Base-by-base conservation (phyloP, 2,113 vertebrate genomes). In the Callionymus lyra region DNA sequence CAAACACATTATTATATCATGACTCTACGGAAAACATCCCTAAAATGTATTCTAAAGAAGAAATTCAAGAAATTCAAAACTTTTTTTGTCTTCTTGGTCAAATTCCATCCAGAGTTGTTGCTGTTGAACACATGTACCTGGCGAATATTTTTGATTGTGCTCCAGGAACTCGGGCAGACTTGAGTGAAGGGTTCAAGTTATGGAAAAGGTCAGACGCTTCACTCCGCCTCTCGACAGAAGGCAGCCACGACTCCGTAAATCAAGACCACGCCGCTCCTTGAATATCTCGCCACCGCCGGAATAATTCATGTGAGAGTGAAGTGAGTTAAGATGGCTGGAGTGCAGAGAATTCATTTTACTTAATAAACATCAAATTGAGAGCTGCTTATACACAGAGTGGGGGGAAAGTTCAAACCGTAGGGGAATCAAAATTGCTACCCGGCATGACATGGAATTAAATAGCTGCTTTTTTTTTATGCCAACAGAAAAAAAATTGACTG, bases 391-490 rank as follows among this genome's bases (percentile, higher is more conserved):
- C 14, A 38, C 11, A 35, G 33, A 48, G 53, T 12, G 36, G 41
- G 41, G 34, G 36, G n/a, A 47, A 43, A 39, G 33, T 43, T 53
- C 16, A 17, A 37, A 15, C 44, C 44, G 33, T 36, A 27, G 21
- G 40, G 35, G 34, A 72, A 50, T 54, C 41, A 31, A 46, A 61
- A 27, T 27, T 37, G 39, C 16, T 9, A 56, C 17, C 14, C 38
- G 27, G 21, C 47, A 38, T 3, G 42, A 35, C 36, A 33, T 50
- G 55, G 47, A 32, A 13, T 32, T 33, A 34, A 56, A 36, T 60
- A 59, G 61, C 63, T 52, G 52, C 58, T 53, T 54, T 16, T 11
- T 53, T 32, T 53, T 57, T 39, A 53, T 10, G 18, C 34, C 52
- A n/a, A n/a, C n/a, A n/a, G n/a, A 38, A 12, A 42, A 6, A 39